Percentiles rank a stretch among this genome's conserved stretches.
phyloP scores from a whole-genome alignment of 2,797 vertebrate genomes.

The Hemitrygon akajei region DNA sequence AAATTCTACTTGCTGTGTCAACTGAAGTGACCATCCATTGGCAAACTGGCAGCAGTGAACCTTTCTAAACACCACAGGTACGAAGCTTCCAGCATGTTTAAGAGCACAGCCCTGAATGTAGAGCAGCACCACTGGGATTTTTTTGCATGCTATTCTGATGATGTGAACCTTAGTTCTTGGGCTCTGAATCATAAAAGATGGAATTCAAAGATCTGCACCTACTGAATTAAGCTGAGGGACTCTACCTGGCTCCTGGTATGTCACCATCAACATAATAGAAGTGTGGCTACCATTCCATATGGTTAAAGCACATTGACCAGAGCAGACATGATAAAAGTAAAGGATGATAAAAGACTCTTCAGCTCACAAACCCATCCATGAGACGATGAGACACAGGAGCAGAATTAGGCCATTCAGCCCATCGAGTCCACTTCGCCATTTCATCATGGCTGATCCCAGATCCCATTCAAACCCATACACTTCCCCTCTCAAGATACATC shows the following conservation, averaged over 20 bases:
- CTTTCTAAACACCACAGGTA: not conserved
- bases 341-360: not conserved
- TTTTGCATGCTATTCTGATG: not conserved
- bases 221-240: not conserved
- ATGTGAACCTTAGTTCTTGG: not conserved
- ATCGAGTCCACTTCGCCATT: no score
- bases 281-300: not conserved
- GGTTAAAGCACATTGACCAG: not conserved
- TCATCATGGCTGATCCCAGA: no score
- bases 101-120: not conserved
- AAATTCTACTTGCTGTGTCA: not conserved
- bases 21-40: not conserved
- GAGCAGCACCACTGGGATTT: not conserved
- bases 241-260: not conserved
- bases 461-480: no score
- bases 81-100: not conserved
- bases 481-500: no score
- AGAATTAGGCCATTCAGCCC: no score
- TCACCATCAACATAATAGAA: not conserved
- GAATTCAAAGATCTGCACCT: not conserved
- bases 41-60: not conserved
- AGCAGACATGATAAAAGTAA: not conserved
- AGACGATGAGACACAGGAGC: no score
- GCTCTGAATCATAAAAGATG: not conserved
- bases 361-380: not conserved